Percentiles rank a stretch among this genome's conserved stretches.
Evolutionary conservation across 2,888 invertebrate species (phyloP).

Genomic region (Alitta virens): DNA sequence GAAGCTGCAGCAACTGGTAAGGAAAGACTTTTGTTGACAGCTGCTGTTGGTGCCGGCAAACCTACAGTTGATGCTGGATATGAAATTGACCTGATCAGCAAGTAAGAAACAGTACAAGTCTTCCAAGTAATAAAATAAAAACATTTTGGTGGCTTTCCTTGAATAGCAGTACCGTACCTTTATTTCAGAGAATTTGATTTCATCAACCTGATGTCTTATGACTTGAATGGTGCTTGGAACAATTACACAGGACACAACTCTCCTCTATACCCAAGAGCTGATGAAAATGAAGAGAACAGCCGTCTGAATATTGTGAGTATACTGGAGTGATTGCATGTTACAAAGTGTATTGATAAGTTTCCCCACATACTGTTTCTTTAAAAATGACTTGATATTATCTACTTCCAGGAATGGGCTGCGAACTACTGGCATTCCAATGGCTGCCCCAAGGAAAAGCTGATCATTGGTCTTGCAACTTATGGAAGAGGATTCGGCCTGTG

Average conservation of each 20-base stretch:
- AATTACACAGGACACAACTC: constrained; percentile 10
- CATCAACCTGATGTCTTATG: constrained; percentile 18
- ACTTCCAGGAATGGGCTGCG: constrained; percentile 25
- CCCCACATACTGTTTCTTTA: no score
- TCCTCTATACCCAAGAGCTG: no score
- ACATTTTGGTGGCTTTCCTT: no score
- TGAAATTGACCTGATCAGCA: constrained; percentile 36
- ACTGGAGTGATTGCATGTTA: no score
- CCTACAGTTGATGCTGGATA: constrained; percentile 45
- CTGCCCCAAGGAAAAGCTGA: constrained; percentile 5
- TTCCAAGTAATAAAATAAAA: no score
- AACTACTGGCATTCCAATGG: constrained; percentile 10
- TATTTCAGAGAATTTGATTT: constrained; percentile 14
- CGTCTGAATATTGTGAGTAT: not conserved
- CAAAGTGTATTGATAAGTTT: no score
- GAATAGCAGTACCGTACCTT: no score
- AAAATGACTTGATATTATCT: not conserved
- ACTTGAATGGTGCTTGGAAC: constrained; percentile 20
- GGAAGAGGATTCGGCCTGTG: constrained; percentile 9
- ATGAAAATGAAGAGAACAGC: not conserved
- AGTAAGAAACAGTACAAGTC: no score
- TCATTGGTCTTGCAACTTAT: constrained; percentile 13
- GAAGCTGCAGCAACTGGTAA: constrained; percentile 36
- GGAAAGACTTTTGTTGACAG: constrained; percentile 43
- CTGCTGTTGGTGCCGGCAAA: constrained; percentile 51